phyloP scores from a whole-genome alignment of 2,797 vertebrate species.

The Leptodactylus fallax region DNA sequence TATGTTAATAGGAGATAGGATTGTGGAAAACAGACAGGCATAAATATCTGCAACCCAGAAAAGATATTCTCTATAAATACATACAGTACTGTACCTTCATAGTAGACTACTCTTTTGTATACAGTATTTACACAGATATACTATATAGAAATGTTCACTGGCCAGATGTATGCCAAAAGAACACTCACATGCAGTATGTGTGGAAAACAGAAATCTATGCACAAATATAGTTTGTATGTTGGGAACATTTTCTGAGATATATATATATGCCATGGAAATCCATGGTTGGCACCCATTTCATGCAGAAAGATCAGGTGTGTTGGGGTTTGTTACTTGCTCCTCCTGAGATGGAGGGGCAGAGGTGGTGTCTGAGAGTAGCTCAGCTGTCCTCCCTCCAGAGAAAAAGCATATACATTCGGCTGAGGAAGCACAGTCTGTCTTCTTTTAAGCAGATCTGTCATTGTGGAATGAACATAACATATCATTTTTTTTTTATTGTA shows the following conservation, averaged over 20 bases:
- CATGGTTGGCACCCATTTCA: neutral
- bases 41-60: neutral
- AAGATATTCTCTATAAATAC: neutral
- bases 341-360: neutral
- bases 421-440: neutral
- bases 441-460: neutral
- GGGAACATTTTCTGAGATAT: too few relatives aligned
- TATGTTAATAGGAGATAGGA: neutral
- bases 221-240: neutral
- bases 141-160: too few relatives aligned
- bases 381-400: neutral
- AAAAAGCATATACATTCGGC: neutral
- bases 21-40: neutral
- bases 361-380: neutral
- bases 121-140: neutral
- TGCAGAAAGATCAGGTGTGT: neutral
- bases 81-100: too few relatives aligned
- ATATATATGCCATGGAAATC: too few relatives aligned
- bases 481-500: neutral
- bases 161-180: too few relatives aligned
- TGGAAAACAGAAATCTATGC: too few relatives aligned
- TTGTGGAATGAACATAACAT: neutral
- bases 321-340: neutral
- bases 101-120: neutral
- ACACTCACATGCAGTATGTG: too few relatives aligned